Base-by-base conservation (phyloP, 2,888 invertebrate genomes). In the Sinhomidia bicolor region DNA sequence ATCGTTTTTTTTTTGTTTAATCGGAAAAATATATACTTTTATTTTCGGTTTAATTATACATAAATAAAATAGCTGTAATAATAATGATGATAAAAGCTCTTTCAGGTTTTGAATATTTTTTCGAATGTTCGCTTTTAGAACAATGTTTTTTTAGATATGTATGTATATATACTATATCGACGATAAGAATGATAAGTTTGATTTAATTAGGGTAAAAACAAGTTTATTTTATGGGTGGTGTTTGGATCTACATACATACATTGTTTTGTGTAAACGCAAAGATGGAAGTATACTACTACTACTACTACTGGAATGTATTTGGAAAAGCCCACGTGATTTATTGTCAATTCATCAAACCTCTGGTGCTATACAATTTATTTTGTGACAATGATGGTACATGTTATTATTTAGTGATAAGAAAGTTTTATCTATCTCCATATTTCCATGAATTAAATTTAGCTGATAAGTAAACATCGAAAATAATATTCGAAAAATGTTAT, bases 291-390 rank as follows among this genome's bases (percentile, higher is more conserved):
- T n/a, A n/a, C n/a, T n/a, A n/a, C n/a, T n/a, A n/a, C n/a, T n/a
- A n/a, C n/a, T n/a, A n/a, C n/a, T n/a, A n/a, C n/a, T 57, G 20
- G 57, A 57, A 57, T 20, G 17, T 20, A 68, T 32, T 29, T n/a
- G 32, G 17, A 32, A 36, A 68, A 57, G 57, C 57, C n/a, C 1
- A n/a, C 20, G 17, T 36, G 65, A 68, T 68, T 36, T n/a, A n/a
- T n/a, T 17, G n/a, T 36, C 32, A 36, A 36, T 68, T 32, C 9
- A 14, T 32, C 9, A 32, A 68, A 36, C 65, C 36, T 68, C 17
- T 68, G 65, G 65, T 68, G 65, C 65, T 68, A 68, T 14, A 36
- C 65, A n/a, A n/a, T n/a, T 29, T 36, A 36, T 68, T 68, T 68
- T 68, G 29, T 62, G 62, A 62, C 29, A 62, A 10, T 62, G 62